phyloP scores from a whole-genome alignment of 2,888 invertebrate genomes.

The Myopa testacea region DNA sequence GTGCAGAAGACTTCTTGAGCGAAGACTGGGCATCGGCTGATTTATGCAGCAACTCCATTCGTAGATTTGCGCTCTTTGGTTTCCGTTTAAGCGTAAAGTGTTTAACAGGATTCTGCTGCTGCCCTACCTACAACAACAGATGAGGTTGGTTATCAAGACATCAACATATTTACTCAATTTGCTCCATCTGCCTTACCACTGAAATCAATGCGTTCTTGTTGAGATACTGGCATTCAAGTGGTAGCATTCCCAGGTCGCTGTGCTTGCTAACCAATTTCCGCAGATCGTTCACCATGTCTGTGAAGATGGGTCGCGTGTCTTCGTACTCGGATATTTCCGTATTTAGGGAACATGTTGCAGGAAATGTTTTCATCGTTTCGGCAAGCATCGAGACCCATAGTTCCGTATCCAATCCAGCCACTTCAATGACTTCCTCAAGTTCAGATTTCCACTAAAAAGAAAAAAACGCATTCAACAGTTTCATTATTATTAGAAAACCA shows the following conservation, averaged over 20 bases:
- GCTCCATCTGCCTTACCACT: constrained; percentile 72
- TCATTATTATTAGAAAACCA: no score
- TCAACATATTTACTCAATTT: not conserved
- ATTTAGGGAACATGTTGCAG: constrained; percentile 88
- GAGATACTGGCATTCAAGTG: constrained; percentile 95
- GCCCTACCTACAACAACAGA: constrained; percentile 73
- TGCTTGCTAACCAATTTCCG: constrained; percentile 85
- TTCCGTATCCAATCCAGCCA: constrained; percentile 92
- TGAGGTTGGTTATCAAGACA: not conserved
- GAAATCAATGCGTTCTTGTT: constrained; percentile 92
- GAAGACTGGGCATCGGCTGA: constrained; percentile 90
- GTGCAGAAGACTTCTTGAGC: constrained; percentile 87
- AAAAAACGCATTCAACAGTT: not conserved
- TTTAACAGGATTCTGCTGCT: constrained; percentile 85
- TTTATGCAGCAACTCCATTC: constrained; percentile 91
- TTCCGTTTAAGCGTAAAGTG: constrained; percentile 94
- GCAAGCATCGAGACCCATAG: constrained; percentile 98
- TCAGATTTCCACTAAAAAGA: constrained; percentile 86
- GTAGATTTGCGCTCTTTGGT: constrained; percentile 91
- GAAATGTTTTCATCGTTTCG: constrained; percentile 94
- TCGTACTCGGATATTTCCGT: constrained; percentile 89
- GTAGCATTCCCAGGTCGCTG: constrained; percentile 87
- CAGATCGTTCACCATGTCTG: constrained; percentile 88
- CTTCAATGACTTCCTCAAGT: constrained; percentile 93
- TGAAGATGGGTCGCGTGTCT: constrained; percentile 89